Conservation (phyloP, 2,888 invertebrate species). For the Catocala sponsa region DNA sequence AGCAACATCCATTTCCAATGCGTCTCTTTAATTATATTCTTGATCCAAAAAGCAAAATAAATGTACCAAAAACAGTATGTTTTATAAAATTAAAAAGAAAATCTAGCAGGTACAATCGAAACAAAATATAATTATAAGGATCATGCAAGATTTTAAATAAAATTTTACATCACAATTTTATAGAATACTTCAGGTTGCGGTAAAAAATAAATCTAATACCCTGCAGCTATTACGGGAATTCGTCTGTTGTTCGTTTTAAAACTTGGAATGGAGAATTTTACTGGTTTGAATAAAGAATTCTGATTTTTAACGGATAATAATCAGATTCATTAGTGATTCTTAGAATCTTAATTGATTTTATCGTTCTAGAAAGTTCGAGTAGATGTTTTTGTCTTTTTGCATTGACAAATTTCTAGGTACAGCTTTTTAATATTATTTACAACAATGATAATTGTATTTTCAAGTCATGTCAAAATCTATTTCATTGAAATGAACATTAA, state of each 20-base stretch:
- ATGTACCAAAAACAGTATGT: too few species aligned
- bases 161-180: not conserved
- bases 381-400: too few species aligned
- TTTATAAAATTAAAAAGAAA: not conserved
- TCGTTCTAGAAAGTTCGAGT: too few species aligned
- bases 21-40: too few species aligned
- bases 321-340: too few species aligned
- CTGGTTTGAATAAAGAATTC: not conserved
- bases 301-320: not conserved
- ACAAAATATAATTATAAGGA: not conserved
- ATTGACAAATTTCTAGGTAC: too few species aligned
- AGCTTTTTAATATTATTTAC: not conserved
- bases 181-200: not conserved
- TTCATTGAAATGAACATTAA: too few species aligned
- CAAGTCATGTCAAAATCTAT: too few species aligned
- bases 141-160: not conserved
- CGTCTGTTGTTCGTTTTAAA: not conserved
- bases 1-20: too few species aligned
- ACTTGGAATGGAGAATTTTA: not conserved
- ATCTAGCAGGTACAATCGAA: not conserved
- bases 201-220: not conserved
- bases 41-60: not conserved
- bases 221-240: slow-evolving; percentile 5
- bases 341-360: too few species aligned
- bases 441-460: too few species aligned